Conservation (phyloP, 2,888 invertebrate species). For the Stomorhina lunata region DNA sequence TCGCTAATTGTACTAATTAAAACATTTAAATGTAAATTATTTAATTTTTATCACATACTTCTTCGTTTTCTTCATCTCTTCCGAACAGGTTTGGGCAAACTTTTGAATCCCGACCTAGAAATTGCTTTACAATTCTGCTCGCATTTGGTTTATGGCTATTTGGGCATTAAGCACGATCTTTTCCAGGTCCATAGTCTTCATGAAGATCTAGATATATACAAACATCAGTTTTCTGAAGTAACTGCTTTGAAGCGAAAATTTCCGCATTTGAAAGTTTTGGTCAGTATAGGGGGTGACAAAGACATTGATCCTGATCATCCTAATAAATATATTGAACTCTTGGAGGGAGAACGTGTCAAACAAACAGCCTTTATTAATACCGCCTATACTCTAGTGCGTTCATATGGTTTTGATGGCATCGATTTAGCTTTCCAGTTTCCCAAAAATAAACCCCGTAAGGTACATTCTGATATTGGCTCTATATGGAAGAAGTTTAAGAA, state of each 20-base stretch:
- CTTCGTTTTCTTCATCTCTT: background rate
- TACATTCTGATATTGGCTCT: slow-evolving; percentile 83
- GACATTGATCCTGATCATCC: slow-evolving; percentile 83
- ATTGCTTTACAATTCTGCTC: slow-evolving; percentile 88
- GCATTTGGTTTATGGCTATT: slow-evolving; percentile 89
- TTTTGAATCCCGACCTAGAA: slow-evolving; percentile 86
- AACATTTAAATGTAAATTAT: background rate
- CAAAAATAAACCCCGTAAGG: slow-evolving; percentile 87
- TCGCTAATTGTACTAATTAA: background rate
- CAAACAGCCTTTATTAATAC: slow-evolving; percentile 88
- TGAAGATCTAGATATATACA: slow-evolving; percentile 85
- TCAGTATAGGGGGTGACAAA: slow-evolving; percentile 89
- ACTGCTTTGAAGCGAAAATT: slow-evolving; percentile 86
- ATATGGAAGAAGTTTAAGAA: slow-evolving; percentile 89
- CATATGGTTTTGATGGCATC: slow-evolving; percentile 91
- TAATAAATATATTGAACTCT: slow-evolving; percentile 86
- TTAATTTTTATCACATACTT: background rate
- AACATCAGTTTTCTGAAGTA: slow-evolving; percentile 87
- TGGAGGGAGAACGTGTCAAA: slow-evolving; percentile 86
- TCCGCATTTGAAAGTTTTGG: slow-evolving; percentile 86
- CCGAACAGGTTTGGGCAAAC: slow-evolving; percentile 87
- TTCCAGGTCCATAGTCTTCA: slow-evolving; percentile 86
- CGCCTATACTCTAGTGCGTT: slow-evolving; percentile 85
- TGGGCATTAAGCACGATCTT: slow-evolving; percentile 86
- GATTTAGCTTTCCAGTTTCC: slow-evolving; percentile 94